Base-by-base conservation (phyloP, 2,888 invertebrate genomes). In the Rotaria sp. region DNA sequence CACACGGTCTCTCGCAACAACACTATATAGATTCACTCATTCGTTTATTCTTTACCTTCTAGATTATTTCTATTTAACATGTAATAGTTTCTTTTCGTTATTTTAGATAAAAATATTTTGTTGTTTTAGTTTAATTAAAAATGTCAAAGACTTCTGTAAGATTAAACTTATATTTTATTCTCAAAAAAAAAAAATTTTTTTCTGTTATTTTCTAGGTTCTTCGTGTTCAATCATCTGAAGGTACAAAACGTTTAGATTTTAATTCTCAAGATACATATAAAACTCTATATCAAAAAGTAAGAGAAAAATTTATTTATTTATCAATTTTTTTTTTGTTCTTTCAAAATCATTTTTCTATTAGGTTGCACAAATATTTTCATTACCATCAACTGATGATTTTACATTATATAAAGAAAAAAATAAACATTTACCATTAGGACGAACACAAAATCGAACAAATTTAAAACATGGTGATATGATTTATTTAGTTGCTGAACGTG, bases 401-500 rank as follows among this genome's bases (percentile, higher is more conserved):
- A 80, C 80, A 45, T 80, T 80, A 7, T 80, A 80, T 21, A 80
- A 80, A 80, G 80, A 80, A 45, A 80, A 80, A 80, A 80, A 80
- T 80, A 80, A 45, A 80, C 80, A 45, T 5, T 45, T 26, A 45
- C 80, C 45, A 26, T 26, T 80, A 41, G 24, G 45, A 38, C 80
- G 80, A 45, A 15, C n/a, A n/a, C 26, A 8, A 80, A 45, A 24
- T 26, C 26, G n/a, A 41, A 45, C 24, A 4, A 45, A 26, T 45
- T 80, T 80, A 24, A 80, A 45, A n/a, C 86, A 86, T 59, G 86
- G 86, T 50, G 85, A 85, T 15, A 86, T 86, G 50, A 85, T 86
- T 48, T 86, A 85, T 85, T 84, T 86, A 30, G 30, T 86, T 45
- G 11, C 52, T 52, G 84, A 57, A 59, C 80, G 21, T 26, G 80